Base-by-base conservation (phyloP, 1,140 invertebrate genomes). In the Drosophila arizonae region DNA sequence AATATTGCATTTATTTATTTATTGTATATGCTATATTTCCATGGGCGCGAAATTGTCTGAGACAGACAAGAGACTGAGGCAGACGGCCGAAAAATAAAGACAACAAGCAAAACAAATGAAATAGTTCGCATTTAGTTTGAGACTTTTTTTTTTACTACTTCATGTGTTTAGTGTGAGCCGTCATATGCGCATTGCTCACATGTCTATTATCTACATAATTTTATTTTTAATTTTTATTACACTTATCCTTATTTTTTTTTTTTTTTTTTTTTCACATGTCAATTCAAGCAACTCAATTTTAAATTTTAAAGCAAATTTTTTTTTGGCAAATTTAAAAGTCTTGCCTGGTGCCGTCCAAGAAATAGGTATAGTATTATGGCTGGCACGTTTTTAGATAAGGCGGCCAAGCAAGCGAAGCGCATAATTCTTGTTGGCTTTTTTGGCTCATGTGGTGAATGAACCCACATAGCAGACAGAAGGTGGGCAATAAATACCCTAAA, bases 381-480 rank as follows among this genome's bases (percentile, higher is more conserved):
- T 71, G 74, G 81, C 77, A 77, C 74, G 81, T 72, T 80, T 86
- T 75, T 69, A 85, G 81, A 85, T 85, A 85, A 85, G 73, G 60
- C 71, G 64, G 56, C 56, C 57, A 68, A 68, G 52, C 65, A 61
- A 68, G 43, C 71, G 45, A 73, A 62, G 65, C 56, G 65, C 36
- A 62, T 51, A 62, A 56, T 73, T 43, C 33, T 10, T 56, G 61
- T 62, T 48, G 41, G 28, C 28, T 51, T 39, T 56, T 68, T 62
- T 50, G 43, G 71, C 55, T 65, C 43, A 55, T 72, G 70, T 79
- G 77, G 68, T 72, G 81, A 85, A 85, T 78, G 82, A 85, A 87
- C 78, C 75, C 75, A 78, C 61, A 81, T 86, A 75, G 61, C 66
- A 77, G 74, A 68, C 82, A 87, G 56, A 67, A 56, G 77, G 55